Evolutionary conservation across 2,888 invertebrate genomes (phyloP), one percentile per base, ranked within the genome.

Genomic region (Tetragonula carbonaria): DNA sequence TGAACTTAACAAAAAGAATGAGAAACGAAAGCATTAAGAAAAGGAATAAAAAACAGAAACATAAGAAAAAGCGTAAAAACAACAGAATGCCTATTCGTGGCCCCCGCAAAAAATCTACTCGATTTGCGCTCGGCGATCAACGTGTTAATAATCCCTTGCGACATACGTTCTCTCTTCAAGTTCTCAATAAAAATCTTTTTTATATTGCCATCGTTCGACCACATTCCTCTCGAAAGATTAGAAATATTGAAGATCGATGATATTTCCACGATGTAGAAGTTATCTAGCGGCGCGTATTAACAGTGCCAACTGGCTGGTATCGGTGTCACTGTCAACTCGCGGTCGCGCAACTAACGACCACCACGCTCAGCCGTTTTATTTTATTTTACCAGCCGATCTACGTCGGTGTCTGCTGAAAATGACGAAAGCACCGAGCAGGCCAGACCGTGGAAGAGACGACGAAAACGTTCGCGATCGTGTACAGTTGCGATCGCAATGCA

Each of bases 401-500:
- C 8, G 45, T 45, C 45, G 38, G n/a, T 33, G 50, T 33, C 80
- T 53, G 74, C 51, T 68, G 51, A 63, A 78, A 82, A 78, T 84
- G 67, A 57, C 83, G 79, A 84, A 81, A 84, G 67, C 45, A 53
- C 18, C 50, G 67, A 45, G n/a, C 53, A 55, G 53, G 62, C 57
- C 55, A 67, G 76, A 71, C 55, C 23, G 51, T 55, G n/a, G 57
- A 65, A 78, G 78, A 77, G 82, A 84, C 72, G 76, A 74, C 76
- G 83, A 83, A 76, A 83, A 68, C 38, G 77, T 74, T 57, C 18
- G 53, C 66, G 72, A 74, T 73, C 84, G 65, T 78, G 85, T 73
- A 75, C 75, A 80, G 72, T 80, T 70, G 72, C 75, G 80, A 78
- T 85, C 82, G 74, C 79, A 77, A 77, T 88, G 84, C 81, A 82